Base-by-base conservation (phyloP, 2,888 invertebrate species). In the Metellina segmentata region DNA sequence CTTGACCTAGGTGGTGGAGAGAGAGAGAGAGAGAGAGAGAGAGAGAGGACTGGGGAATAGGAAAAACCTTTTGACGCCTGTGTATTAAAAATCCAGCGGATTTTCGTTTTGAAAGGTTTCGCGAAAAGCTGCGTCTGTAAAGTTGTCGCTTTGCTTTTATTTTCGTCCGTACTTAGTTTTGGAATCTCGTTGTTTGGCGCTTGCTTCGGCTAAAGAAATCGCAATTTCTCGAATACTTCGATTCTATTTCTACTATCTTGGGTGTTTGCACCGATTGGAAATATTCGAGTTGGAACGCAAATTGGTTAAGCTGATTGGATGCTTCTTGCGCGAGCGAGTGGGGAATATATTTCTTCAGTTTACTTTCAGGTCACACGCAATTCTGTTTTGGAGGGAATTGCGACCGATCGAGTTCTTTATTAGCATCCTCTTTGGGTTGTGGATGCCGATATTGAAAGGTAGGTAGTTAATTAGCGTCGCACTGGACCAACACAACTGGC, bases 21-120 rank as follows among this genome's bases (percentile, higher is more conserved):
- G n/a, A n/a, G n/a, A n/a, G n/a, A n/a, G n/a, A n/a, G n/a, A n/a
- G n/a, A n/a, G n/a, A n/a, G n/a, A n/a, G n/a, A n/a, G n/a, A n/a
- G n/a, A 70, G 78, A 78, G 87, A 87, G 72, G 48, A 20, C 71
- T 72, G 51, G 71, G 72, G 53, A 81, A 69, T 87, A 81, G 72
- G 52, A 16, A 34, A 20, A 20, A 52, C 74, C 74, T 75, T 74
- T 85, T 85, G 81, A 82, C 81, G 81, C 81, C 11, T 34, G 8
- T 16, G 81, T 69, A 48, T n/a, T 19, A 34, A 72, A 61, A 83
- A 83, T 85, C 83, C 72, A 53, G 52, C n/a, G 51, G 72, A 51
- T n/a, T 86, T 87, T 81, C 79, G 74, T 74, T 52, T 79, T 81
- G 70, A 85, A 78, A 69, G 48, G 85, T 51, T 70, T 69, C 16